phyloP scores from a whole-genome alignment of 2,113 vertebrate genomes.

The Myotis yumanensis region DNA sequence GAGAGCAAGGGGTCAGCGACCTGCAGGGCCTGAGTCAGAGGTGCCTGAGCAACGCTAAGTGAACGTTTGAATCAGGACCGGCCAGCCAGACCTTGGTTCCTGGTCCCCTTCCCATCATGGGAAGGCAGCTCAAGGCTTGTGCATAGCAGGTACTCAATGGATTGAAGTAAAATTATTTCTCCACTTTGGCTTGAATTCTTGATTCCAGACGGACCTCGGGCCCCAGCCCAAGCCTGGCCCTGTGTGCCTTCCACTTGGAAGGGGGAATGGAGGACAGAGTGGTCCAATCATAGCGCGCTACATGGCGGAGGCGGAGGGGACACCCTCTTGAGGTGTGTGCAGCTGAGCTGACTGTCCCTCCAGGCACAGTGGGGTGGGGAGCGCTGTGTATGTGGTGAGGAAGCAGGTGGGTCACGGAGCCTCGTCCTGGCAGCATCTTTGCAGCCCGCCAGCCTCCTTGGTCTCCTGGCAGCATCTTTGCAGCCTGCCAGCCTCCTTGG shows the following conservation, averaged over 20 bases:
- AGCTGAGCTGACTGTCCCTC: not conserved
- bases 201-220: not conserved
- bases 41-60: not conserved
- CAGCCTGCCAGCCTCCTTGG: not conserved
- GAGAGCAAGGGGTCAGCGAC: not conserved
- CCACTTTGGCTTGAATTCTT: not conserved
- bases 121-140: not conserved
- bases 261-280: not conserved
- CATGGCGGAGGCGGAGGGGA: not conserved
- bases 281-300: accelerated
- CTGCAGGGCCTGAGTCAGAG: accelerated
- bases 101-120: not conserved
- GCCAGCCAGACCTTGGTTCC: too few relatives aligned
- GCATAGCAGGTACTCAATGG: accelerated
- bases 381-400: not conserved
- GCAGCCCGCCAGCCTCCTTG: not conserved
- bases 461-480: slow-evolving; percentile 11
- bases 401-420: not conserved
- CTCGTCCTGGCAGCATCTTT: not conserved
- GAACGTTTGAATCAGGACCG: not conserved
- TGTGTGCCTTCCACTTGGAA: not conserved
- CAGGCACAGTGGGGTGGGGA: not conserved
- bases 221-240: not conserved
- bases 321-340: not conserved
- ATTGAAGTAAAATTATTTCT: not conserved